Evolutionary conservation across 2,888 invertebrate species (phyloP).

Genomic region (Bursaphelenchus okinawaensis): DNA sequence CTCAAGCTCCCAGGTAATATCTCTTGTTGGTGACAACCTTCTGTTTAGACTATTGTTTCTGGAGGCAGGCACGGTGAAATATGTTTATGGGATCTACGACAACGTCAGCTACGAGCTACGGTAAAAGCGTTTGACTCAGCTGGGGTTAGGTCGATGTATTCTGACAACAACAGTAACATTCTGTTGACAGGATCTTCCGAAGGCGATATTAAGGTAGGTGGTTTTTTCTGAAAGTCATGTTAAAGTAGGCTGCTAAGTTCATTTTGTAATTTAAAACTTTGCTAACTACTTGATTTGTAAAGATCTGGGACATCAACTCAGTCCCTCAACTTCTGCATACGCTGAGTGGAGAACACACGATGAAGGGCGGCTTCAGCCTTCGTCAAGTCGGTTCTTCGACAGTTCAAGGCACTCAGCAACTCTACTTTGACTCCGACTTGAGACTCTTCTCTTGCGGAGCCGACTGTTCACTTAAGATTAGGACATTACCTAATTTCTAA

Average conservation of each 20-base stretch:
- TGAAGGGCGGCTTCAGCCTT: slow-evolving; percentile 83
- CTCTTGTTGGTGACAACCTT: not conserved
- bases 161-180: slow-evolving; percentile 89
- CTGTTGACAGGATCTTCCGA: slow-evolving; percentile 79
- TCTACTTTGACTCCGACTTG: slow-evolving; percentile 80
- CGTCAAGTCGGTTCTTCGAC: slow-evolving; percentile 76
- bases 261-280: not conserved
- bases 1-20: slow-evolving; percentile 70
- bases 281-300: slow-evolving; percentile 41
- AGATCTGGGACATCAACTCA: slow-evolving; percentile 83
- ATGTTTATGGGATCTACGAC: slow-evolving; percentile 87
- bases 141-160: slow-evolving; percentile 85
- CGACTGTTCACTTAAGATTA: slow-evolving; percentile 95
- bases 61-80: slow-evolving; percentile 95
- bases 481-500: slow-evolving; percentile 67
- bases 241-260: too few species aligned
- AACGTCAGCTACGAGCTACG: slow-evolving; percentile 70
- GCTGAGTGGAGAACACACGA: slow-evolving; percentile 82
- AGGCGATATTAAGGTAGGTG: slow-evolving; percentile 63
- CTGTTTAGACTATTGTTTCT: slow-evolving; percentile 74
- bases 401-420: slow-evolving; percentile 73
- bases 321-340: slow-evolving; percentile 79
- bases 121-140: slow-evolving; percentile 70
- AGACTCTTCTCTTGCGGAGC: slow-evolving; percentile 95
- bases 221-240: too few species aligned